Base-by-base conservation (phyloP, 2,113 vertebrate species). In the Machaerirhynchus nigripectus region DNA sequence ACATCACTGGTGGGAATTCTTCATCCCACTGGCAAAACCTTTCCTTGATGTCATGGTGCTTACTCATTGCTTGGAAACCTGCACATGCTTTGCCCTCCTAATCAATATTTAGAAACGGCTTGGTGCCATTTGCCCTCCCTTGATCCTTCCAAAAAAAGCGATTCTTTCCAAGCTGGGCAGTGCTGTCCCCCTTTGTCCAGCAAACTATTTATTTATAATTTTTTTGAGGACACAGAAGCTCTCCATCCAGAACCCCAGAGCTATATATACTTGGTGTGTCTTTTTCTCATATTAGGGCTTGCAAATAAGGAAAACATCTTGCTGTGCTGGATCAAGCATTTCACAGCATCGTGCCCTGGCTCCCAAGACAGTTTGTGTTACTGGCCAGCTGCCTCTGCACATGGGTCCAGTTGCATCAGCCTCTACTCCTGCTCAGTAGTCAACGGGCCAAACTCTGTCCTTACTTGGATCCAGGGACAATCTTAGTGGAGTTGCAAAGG, bases 331-430 rank as follows among this genome's bases (percentile, higher is more conserved):
- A 93, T 90, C 93, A 96, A 75, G 56, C 86, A 87, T 95, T 93
- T 95, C 93, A 87, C 69, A 87, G 87, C 73, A 87, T 89, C 26
- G 68, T 96, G 96, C 80, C 86, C 94, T 95, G 93, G 94, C 96
- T 95, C 91, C 80, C 80, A 71, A 92, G 89, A 78, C 68, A 77
- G 77, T 89, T 89, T 95, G 68, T 84, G 73, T 84, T 80, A 74
- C 91, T 95, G 94, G 95, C 96, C 86, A 95, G 91, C 68, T 95
- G 93, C 95, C 93, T 89, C 83, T 78, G 67, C 86, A 86, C 84
- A 69, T 75, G 95, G 80, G 91, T 92, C 89, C 39, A 35, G 81
- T 97, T 97, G 96, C 95, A 97, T 96, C 96, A 95, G 91, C 94
- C 80, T 31, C 68, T 89, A 47, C 83, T 95, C 71, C 64, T 0